These are phyloP conservation scores for Andrena haemorrhoa DNA, from an alignment of 2,888 invertebrate genomes.

Conservation along the genomic window DNA sequence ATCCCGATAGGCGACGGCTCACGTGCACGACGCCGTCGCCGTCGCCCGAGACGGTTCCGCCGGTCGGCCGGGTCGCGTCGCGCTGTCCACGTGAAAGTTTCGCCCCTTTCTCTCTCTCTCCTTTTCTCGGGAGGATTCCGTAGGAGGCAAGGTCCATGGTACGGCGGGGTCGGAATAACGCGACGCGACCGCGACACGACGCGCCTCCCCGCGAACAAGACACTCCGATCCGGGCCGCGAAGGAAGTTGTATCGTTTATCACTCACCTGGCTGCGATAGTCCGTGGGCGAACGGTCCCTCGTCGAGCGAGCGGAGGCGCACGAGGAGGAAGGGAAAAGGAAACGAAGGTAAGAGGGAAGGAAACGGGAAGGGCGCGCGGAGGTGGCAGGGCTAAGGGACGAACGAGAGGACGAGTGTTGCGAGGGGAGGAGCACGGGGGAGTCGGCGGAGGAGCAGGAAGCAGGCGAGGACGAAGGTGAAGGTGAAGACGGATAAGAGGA, in stretches of 20 bases:
- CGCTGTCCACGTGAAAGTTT: slow-evolving; percentile 56
- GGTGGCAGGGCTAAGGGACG: slow-evolving; percentile 29
- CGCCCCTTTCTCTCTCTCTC: slow-evolving; percentile 19
- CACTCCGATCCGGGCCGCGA: slow-evolving; percentile 68
- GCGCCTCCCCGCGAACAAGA: slow-evolving; percentile 46
- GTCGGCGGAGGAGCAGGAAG: slow-evolving; percentile 53
- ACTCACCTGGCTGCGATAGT: slow-evolving; percentile 80
- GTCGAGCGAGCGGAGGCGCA: slow-evolving; percentile 66
- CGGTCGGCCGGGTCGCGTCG: slow-evolving; percentile 39
- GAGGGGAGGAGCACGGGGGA: slow-evolving; percentile 56
- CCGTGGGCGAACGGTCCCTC: slow-evolving; percentile 76
- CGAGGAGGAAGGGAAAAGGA: slow-evolving; percentile 42
- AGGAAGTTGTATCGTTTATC: slow-evolving; percentile 81
- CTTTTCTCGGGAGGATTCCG: slow-evolving; percentile 37
- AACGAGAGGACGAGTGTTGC: slow-evolving; percentile 19
- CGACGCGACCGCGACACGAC: slow-evolving; percentile 58
- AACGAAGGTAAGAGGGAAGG: slow-evolving; percentile 29
- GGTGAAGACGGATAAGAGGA: slow-evolving; percentile 48
- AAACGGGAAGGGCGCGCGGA: slow-evolving; percentile 28
- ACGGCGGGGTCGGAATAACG: slow-evolving; percentile 47
- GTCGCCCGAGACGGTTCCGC: slow-evolving; percentile 36
- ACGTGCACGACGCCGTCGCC: slow-evolving; percentile 36
- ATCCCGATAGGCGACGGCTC: slow-evolving; percentile 51
- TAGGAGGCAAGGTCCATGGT: slow-evolving; percentile 64
- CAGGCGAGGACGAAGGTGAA: slow-evolving; percentile 23